phyloP scores from a whole-genome alignment of 1,140 invertebrate species.

The Campoletis sonorensis region DNA sequence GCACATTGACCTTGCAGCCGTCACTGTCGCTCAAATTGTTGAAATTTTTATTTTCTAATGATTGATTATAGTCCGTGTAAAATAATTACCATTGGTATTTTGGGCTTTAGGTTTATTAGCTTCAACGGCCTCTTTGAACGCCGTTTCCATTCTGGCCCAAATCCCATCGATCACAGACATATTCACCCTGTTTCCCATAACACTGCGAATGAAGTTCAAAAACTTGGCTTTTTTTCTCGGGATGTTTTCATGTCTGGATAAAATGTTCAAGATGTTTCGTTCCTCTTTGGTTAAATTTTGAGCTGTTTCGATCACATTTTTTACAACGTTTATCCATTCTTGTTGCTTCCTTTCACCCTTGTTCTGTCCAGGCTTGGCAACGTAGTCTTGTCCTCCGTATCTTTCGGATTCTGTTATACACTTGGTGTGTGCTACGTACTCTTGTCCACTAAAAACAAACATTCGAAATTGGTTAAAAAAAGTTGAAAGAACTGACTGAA shows the following conservation, averaged over 20 bases:
- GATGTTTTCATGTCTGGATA: slow-evolving; percentile 89
- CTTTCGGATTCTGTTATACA: slow-evolving; percentile 94
- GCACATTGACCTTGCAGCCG: too few relatives aligned
- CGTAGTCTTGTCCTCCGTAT: slow-evolving; percentile 91
- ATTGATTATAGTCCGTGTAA: too few relatives aligned
- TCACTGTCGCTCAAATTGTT: too few relatives aligned
- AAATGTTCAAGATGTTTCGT: slow-evolving; percentile 81
- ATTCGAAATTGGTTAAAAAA: slow-evolving; percentile 51
- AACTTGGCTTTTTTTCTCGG: slow-evolving; percentile 95
- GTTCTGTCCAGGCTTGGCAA: slow-evolving; percentile 83
- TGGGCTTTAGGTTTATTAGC: slow-evolving; percentile 47
- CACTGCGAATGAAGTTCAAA: slow-evolving; percentile 85
- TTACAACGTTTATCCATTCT: slow-evolving; percentile 90
- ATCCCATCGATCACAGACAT: slow-evolving; percentile 79
- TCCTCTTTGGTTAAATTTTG: slow-evolving; percentile 78
- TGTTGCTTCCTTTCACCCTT: slow-evolving; percentile 95
- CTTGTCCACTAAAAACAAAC: slow-evolving; percentile 82
- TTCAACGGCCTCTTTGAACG: slow-evolving; percentile 78
- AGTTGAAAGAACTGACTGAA: too few relatives aligned
- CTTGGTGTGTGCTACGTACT: slow-evolving; percentile 90
- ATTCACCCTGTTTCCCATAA: slow-evolving; percentile 77
- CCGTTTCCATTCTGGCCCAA: slow-evolving; percentile 84
- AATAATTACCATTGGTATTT: slow-evolving; percentile 59
- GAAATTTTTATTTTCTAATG: too few relatives aligned
- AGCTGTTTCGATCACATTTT: slow-evolving; percentile 83